Evolutionary conservation across 2,113 vertebrate genomes (phyloP), one percentile per base, ranked within the genome.

Genomic region (Mormyrus iriodes): DNA sequence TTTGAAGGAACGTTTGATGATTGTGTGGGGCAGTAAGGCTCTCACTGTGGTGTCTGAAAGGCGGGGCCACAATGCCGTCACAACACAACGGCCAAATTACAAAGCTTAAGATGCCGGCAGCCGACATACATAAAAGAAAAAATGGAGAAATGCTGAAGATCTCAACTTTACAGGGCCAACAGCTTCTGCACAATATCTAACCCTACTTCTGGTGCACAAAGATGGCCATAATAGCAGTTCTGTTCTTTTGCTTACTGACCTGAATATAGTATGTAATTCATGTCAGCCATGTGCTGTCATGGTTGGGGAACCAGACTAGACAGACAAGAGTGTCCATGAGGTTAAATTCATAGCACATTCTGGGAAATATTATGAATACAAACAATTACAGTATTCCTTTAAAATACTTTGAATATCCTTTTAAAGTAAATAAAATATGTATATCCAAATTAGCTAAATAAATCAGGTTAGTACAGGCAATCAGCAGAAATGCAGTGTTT

Each of bases 191-290:
- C 24, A 48, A 31, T 53, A 73, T 21, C 82, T 35, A n/a, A 52
- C 42, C 82, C 84, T 42, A 39, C 53, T 44, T 51, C 58, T 35
- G 53, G 76, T 86, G 21, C 31, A n/a, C 58, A 52, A 65, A 87
- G 48, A 58, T 88, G 79, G 73, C 88, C 49, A 27, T 53, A 51
- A 79, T 87, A 42, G 65, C 24, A 61, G 24, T 24, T 51, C 15
- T 46, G 49, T 51, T 52, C n/a, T 61, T 84, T 27, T 90, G 85
- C 48, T 87, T 61, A 52, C 44, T 87, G 89, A 90, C 85, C 89
- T 51, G 61, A 21, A 87, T 87, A 73, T 73, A 19, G 31, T 35
- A 39, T 76, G 46, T 46, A 31, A 52, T 13, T 85, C 46, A 39
- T 69, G 53, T 55, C 53, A 65, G 48, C 46, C 84, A 17, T 53